Percentiles rank a stretch among this genome's conserved stretches.
phyloP scores from a whole-genome alignment of 2,113 vertebrate genomes.

The Smithornis capensis region DNA sequence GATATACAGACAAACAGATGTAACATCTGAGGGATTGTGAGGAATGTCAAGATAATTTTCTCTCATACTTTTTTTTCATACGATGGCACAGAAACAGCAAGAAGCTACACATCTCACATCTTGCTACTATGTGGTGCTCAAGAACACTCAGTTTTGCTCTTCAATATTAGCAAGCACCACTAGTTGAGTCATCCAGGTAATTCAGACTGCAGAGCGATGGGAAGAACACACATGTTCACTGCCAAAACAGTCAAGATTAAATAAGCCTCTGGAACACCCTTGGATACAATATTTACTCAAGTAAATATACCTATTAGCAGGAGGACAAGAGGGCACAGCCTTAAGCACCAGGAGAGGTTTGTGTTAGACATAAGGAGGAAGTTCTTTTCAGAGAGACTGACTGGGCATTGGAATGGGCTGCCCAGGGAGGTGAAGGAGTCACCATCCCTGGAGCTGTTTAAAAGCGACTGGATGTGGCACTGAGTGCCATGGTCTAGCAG shows the following conservation, averaged over 20 bases:
- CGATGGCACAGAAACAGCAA: background rate
- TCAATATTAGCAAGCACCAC: background rate
- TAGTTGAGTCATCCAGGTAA: background rate
- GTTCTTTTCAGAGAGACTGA: too few relatives aligned
- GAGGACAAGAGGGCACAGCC: too few relatives aligned
- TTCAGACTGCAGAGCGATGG: rapidly evolving
- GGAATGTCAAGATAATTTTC: background rate
- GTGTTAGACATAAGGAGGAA: too few relatives aligned
- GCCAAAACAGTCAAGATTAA: background rate
- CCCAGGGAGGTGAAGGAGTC: too few relatives aligned
- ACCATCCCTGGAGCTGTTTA: too few relatives aligned
- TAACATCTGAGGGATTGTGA: background rate
- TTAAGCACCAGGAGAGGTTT: too few relatives aligned
- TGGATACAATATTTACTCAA: background rate
- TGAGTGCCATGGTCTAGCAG: too few relatives aligned
- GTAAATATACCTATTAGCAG: background rate
- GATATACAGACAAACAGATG: rapidly evolving
- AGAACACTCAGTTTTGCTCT: background rate
- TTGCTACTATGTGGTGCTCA: rapidly evolving
- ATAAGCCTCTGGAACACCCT: background rate
- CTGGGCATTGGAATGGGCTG: too few relatives aligned
- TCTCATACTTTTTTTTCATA: background rate
- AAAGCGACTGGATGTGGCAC: too few relatives aligned
- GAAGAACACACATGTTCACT: background rate
- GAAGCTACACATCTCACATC: background rate